Evolutionary conservation across 2,888 invertebrate genomes (phyloP).

Genomic region (Mythimna lalbum): DNA sequence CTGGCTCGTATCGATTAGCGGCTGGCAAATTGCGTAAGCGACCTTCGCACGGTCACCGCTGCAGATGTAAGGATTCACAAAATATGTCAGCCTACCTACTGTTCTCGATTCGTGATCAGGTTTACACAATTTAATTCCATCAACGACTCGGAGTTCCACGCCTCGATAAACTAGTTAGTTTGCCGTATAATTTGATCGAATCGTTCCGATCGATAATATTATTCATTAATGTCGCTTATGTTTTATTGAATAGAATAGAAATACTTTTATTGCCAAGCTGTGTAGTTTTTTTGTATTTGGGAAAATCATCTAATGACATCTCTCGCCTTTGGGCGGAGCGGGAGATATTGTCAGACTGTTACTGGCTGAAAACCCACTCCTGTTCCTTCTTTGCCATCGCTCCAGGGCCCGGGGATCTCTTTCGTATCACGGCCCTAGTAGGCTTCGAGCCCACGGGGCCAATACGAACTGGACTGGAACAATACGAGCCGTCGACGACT

Average conservation of each 20-base stretch:
- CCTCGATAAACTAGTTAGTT: conserved; percentile 17
- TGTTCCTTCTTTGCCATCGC: no score
- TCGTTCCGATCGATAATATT: conserved; percentile 13
- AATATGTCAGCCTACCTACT: conserved; percentile 62
- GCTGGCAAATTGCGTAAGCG: conserved; percentile 78
- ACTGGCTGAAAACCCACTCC: no score
- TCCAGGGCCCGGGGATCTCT: no score
- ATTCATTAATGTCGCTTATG: conserved; percentile 10
- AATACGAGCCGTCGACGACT: no score
- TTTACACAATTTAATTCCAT: conserved; percentile 17
- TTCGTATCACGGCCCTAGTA: no score
- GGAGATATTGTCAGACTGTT: no score
- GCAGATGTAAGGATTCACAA: conserved; percentile 84
- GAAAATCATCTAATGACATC: no score
- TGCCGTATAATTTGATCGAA: conserved; percentile 16
- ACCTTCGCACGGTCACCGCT: conserved; percentile 71
- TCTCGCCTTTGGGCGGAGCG: no score
- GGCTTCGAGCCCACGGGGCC: no score
- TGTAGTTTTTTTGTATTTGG: no score
- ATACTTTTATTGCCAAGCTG: not conserved
- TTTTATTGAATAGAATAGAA: no score
- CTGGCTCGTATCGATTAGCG: conserved; percentile 77
- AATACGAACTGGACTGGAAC: no score
- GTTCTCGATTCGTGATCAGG: conserved; percentile 45
- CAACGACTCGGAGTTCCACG: conserved; percentile 1